A percentile compares a stretch with the other conserved stretches of the same genome.
Evolutionary conservation across 2,888 invertebrate genomes (phyloP).

Genomic region (Apodemia zela): DNA sequence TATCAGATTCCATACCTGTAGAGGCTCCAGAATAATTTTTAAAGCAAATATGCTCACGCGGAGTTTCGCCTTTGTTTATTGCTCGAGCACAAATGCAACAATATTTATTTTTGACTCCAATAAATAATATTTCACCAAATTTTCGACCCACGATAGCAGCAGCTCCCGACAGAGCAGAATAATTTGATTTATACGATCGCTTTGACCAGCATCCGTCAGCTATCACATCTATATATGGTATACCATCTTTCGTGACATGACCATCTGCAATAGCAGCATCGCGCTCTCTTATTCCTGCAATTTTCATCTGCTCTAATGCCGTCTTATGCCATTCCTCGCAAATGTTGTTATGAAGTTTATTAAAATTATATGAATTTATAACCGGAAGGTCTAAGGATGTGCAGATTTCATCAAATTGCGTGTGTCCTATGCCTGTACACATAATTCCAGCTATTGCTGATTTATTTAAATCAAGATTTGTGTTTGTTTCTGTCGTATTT

Average conservation of each 20-base stretch:
- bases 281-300: constrained; percentile 29
- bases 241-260: constrained; percentile 23
- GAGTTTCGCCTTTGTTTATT: constrained; percentile 20
- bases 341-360: not conserved
- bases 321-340: constrained; percentile 19
- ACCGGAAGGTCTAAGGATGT: not conserved
- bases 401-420: not conserved
- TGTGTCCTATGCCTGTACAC: not conserved
- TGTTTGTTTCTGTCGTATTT: not conserved
- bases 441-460: not conserved
- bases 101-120: constrained; percentile 32
- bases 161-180: constrained; percentile 32
- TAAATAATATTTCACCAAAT: constrained; percentile 27
- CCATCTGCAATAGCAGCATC: constrained; percentile 24
- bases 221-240: constrained; percentile 28
- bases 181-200: constrained; percentile 31
- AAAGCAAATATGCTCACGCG: constrained; percentile 29
- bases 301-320: constrained; percentile 18
- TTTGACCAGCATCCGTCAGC: constrained; percentile 33
- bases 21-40: constrained; percentile 32
- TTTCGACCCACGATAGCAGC: constrained; percentile 32
- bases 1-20: constrained; percentile 31
- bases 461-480: constrained; percentile 8
- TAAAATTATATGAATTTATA: not conserved
- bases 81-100: constrained; percentile 31